Evolutionary conservation across 2,888 invertebrate species (phyloP).

Genomic region (Drosophila nr. medialis): DNA sequence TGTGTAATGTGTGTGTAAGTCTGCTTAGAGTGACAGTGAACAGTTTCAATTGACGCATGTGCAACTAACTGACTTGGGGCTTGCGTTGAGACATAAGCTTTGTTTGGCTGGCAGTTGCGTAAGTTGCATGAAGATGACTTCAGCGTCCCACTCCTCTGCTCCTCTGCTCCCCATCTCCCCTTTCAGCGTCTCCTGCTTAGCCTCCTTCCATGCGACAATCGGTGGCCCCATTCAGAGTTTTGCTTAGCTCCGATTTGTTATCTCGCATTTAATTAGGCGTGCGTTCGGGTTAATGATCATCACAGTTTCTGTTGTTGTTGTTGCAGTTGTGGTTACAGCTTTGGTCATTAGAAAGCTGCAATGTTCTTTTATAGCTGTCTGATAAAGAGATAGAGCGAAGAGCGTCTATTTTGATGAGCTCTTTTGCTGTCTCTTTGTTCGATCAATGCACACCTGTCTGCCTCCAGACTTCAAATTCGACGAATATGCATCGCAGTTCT

Average conservation of each 20-base stretch:
- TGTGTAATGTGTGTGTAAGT: not conserved
- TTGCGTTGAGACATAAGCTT: slow-evolving; percentile 58
- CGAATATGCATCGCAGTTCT: slow-evolving; percentile 52
- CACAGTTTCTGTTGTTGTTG: slow-evolving; percentile 21
- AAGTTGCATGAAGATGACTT: slow-evolving; percentile 46
- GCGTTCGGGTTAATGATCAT: slow-evolving; percentile 63
- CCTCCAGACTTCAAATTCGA: slow-evolving; percentile 49
- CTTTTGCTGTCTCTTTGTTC: slow-evolving; percentile 33
- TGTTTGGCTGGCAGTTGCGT: slow-evolving; percentile 33
- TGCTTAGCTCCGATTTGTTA: slow-evolving; percentile 53
- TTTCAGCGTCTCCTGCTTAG: not conserved
- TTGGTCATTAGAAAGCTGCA: slow-evolving; percentile 73
- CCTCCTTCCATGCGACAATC: slow-evolving; percentile 42
- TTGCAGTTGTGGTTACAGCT: slow-evolving; percentile 46
- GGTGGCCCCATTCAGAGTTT: slow-evolving; percentile 62
- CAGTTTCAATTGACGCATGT: slow-evolving; percentile 53
- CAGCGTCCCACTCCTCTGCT: not conserved
- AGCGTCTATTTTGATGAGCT: slow-evolving; percentile 15
- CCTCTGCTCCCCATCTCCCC: not conserved
- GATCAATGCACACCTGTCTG: slow-evolving; percentile 65
- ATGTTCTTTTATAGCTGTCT: slow-evolving; percentile 35
- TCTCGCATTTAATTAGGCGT: slow-evolving; percentile 75
- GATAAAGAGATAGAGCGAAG: slow-evolving; percentile 15
- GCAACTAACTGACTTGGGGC: slow-evolving; percentile 28
- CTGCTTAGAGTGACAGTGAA: slow-evolving; percentile 27